These are phyloP conservation scores for Notolepis coatsorum DNA, from an alignment of 2,797 vertebrate species.

Conservation along the genomic window DNA sequence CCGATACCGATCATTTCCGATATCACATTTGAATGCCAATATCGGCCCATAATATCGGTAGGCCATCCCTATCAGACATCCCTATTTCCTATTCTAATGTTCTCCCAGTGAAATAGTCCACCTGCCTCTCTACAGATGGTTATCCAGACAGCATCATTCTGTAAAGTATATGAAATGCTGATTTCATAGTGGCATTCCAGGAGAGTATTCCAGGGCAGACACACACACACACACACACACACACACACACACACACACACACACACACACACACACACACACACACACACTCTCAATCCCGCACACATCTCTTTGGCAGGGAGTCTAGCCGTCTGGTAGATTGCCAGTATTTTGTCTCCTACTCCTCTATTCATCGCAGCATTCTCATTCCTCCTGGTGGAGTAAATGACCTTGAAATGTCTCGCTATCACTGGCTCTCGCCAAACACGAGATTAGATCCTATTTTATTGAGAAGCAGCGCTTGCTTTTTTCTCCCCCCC, in stretches of 20 bases:
- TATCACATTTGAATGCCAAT: too few relatives aligned
- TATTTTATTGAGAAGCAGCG: conserved; percentile 45
- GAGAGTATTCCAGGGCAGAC: neutral
- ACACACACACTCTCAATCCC: conserved; percentile 38
- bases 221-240: conserved; percentile 13
- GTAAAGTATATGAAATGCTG: conserved; percentile 36
- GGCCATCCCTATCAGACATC: conserved; percentile 24
- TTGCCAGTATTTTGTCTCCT: conserved; percentile 47
- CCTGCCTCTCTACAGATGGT: neutral
- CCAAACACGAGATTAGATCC: conserved; percentile 40
- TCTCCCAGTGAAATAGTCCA: neutral
- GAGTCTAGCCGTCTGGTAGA: conserved; percentile 26
- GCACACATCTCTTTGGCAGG: conserved; percentile 40
- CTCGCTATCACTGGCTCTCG: conserved; percentile 26
- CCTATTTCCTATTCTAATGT: neutral
- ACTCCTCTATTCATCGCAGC: conserved; percentile 31
- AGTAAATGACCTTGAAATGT: conserved; percentile 66
- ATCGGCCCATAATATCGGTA: too few relatives aligned
- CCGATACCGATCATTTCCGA: too few relatives aligned
- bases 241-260: neutral
- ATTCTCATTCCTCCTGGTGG: conserved; percentile 29
- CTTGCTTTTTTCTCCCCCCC: conserved; percentile 23
- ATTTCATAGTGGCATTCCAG: conserved; percentile 33
- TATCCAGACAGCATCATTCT: neutral
- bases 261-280: conserved; percentile 15